These are phyloP conservation scores for Carcina quercana DNA, from an alignment of 2,888 invertebrate species.

Conservation along the genomic window DNA sequence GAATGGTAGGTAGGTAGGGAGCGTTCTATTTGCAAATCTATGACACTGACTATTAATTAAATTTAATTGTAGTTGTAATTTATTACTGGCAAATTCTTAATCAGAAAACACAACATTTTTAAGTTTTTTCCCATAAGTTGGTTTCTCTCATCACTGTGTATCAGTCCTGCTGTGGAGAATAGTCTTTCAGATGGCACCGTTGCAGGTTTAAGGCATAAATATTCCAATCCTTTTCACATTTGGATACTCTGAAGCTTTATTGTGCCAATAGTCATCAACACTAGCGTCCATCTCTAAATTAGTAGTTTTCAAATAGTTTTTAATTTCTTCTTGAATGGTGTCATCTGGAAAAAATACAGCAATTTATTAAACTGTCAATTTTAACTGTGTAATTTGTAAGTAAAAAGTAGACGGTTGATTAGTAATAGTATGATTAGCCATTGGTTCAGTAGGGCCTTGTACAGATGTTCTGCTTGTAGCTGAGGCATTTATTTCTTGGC, in stretches of 20 bases:
- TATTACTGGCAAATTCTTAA: too few relatives aligned
- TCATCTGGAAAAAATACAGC: constrained; percentile 1
- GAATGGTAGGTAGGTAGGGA: too few relatives aligned
- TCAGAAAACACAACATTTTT: too few relatives aligned
- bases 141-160: background rate
- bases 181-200: constrained; percentile 3
- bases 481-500: constrained; percentile 1
- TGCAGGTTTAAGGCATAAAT: constrained; percentile 1
- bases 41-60: too few relatives aligned
- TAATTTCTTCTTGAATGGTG: constrained; percentile 1
- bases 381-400: constrained; percentile 4
- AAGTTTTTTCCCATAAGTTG: too few relatives aligned
- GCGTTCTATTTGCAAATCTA: too few relatives aligned
- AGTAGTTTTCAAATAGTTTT: constrained; percentile 2
- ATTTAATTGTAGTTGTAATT: too few relatives aligned
- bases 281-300: constrained; percentile 3
- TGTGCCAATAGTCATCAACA: constrained; percentile 1
- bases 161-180: constrained; percentile 3
- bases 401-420: background rate
- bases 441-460: background rate
- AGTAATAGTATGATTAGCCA: background rate
- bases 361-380: constrained; percentile 1
- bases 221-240: background rate
- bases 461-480: background rate
- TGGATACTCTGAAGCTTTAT: constrained; percentile 1